These are phyloP conservation scores for Rapana venosa DNA, from an alignment of 2,888 invertebrate genomes.

Conservation along the genomic window DNA sequence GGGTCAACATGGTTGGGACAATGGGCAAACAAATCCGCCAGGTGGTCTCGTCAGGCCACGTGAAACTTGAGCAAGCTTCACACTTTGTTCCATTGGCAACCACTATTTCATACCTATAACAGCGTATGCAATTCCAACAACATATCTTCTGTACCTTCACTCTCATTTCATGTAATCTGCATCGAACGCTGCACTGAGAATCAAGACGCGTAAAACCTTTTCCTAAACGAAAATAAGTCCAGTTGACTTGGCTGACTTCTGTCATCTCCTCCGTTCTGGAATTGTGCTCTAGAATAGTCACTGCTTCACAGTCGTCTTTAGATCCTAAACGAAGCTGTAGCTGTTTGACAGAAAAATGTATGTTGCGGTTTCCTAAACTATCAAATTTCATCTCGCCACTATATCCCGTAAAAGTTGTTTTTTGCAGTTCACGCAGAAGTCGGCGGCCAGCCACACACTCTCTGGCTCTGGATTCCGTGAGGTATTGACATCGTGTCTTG, in stretches of 20 bases:
- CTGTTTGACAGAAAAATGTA: conserved; percentile 46
- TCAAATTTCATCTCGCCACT: conserved; percentile 37
- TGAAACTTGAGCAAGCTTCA: conserved; percentile 48
- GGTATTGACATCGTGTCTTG: neutral
- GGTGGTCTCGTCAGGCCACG: conserved; percentile 54
- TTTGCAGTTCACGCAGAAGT: conserved; percentile 39
- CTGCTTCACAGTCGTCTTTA: neutral
- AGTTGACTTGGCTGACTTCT: neutral
- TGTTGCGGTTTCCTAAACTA: conserved; percentile 25
- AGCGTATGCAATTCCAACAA: conserved; percentile 59
- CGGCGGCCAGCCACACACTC: conserved; percentile 40
- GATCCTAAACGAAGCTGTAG: conserved; percentile 31
- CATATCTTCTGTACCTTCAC: conserved; percentile 45
- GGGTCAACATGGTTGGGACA: neutral
- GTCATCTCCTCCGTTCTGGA: neutral
- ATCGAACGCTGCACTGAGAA: conserved; percentile 47
- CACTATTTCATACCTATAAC: conserved; percentile 54
- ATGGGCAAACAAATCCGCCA: conserved; percentile 48
- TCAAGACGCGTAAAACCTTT: conserved; percentile 13
- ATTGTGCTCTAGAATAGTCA: neutral
- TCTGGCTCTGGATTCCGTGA: conserved; percentile 29
- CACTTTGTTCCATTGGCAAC: conserved; percentile 51
- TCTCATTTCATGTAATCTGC: conserved; percentile 18
- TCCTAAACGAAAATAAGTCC: neutral
- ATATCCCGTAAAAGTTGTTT: conserved; percentile 21